Conservation (phyloP, 2,113 vertebrate species). For the Tychaedon coryphoeus region DNA sequence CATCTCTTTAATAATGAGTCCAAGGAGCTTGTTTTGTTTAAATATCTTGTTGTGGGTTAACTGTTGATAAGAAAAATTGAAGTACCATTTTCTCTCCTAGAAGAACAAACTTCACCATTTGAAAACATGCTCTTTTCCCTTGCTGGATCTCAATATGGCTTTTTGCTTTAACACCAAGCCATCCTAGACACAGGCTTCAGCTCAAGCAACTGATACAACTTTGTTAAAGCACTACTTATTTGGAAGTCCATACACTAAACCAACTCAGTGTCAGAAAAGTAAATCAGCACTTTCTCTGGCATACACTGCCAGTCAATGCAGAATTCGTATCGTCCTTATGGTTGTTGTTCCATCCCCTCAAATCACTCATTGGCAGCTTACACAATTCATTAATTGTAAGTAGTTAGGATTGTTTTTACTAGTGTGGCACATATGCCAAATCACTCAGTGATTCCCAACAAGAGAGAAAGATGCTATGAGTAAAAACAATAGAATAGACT, state of each 20-base stretch:
- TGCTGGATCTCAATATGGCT: background rate
- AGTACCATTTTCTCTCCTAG: background rate
- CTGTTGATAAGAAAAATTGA: background rate
- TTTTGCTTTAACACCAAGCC: background rate
- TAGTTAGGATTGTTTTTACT: slow-evolving; percentile 19
- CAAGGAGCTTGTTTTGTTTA: background rate
- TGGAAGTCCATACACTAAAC: background rate
- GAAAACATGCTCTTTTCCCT: background rate
- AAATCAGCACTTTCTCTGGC: background rate
- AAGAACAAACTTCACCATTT: background rate
- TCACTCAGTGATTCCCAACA: slow-evolving; percentile 5
- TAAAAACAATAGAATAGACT: slow-evolving; percentile 38
- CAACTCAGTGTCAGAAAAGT: background rate
- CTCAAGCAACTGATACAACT: background rate
- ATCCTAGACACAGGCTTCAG: background rate
- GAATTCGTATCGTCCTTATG: background rate
- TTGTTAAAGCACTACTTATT: background rate
- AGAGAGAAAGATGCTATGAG: background rate
- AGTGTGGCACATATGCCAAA: background rate
- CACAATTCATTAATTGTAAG: slow-evolving; percentile 4
- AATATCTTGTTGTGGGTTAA: background rate
- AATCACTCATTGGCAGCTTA: background rate
- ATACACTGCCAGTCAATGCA: background rate
- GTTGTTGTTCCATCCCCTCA: background rate
- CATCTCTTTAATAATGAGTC: background rate